Evolutionary conservation across 2,113 vertebrate genomes (phyloP).

Genomic region (Apeltes quadracus): DNA sequence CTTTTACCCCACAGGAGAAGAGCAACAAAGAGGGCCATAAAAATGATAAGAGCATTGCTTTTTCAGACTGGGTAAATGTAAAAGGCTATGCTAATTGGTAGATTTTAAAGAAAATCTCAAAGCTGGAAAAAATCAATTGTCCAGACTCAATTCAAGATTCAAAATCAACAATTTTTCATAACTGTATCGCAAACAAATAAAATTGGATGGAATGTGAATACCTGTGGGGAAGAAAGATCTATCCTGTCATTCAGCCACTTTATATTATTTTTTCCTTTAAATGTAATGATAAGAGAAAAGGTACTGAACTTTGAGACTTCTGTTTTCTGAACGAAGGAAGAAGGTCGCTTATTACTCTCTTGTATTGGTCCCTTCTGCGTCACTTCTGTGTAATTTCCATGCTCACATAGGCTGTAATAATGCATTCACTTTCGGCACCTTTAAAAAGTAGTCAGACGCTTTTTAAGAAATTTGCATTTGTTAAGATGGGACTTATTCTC

Average conservation of each 20-base stretch:
- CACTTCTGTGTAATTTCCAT: not conserved
- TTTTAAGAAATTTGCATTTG: not conserved
- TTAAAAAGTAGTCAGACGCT: not conserved
- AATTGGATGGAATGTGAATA: conserved; percentile 22
- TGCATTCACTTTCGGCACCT: not conserved
- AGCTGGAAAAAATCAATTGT: conserved; percentile 3
- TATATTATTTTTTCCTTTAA: conserved; percentile 17
- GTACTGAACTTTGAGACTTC: conserved; percentile 9
- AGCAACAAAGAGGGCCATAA: conserved; percentile 46
- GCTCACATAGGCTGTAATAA: not conserved
- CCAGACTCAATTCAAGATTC: conserved; percentile 24
- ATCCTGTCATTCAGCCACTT: not conserved
- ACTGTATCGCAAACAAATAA: conserved; percentile 9
- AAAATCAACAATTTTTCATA: conserved; percentile 33
- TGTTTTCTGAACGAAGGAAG: conserved; percentile 29
- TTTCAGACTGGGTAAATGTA: conserved; percentile 48
- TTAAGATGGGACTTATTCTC: not conserved
- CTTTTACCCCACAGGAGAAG: conserved; percentile 7
- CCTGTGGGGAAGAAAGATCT: conserved; percentile 13
- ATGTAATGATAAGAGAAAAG: not conserved
- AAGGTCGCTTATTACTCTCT: conserved; percentile 23
- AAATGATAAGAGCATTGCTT: conserved; percentile 69
- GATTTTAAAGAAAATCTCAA: conserved; percentile 39
- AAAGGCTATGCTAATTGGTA: conserved; percentile 36
- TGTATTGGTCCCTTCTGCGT: conserved; percentile 7